Conservation (phyloP, 2,113 vertebrate genomes). For the Conger conger region DNA sequence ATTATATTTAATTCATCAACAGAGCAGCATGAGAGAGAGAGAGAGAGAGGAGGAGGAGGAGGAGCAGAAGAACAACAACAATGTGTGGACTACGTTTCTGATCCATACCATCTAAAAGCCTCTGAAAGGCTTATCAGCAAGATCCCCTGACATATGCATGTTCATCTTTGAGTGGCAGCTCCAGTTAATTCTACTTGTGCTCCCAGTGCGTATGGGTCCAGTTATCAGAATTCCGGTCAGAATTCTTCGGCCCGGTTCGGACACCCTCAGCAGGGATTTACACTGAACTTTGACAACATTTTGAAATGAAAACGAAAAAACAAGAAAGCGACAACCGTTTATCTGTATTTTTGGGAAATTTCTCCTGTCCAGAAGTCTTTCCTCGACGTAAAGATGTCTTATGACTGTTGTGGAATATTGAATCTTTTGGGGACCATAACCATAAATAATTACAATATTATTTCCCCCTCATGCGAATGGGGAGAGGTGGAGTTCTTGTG, state of each 20-base stretch:
- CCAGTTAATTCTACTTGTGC: background rate
- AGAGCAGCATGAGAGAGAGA: conserved; percentile 18
- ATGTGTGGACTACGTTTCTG: background rate
- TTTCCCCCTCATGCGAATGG: background rate
- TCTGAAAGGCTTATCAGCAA: background rate
- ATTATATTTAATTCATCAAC: conserved; percentile 73
- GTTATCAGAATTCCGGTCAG: background rate
- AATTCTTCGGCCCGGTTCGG: no score
- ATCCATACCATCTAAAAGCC: background rate
- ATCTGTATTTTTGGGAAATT: background rate
- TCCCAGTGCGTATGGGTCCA: background rate
- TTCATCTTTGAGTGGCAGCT: background rate
- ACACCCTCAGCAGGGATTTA: no score
- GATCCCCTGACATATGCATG: background rate
- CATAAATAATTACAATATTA: background rate
- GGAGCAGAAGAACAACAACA: background rate
- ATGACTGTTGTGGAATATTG: background rate
- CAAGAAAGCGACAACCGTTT: background rate
- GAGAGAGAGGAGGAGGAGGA: background rate
- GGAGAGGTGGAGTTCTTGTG: background rate
- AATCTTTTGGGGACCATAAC: background rate
- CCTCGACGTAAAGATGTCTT: background rate
- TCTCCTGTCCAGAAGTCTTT: background rate
- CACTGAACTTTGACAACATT: background rate
- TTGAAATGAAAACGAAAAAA: background rate